Base-by-base conservation (phyloP, 2,888 invertebrate species). In the Flexamia atlantica region DNA sequence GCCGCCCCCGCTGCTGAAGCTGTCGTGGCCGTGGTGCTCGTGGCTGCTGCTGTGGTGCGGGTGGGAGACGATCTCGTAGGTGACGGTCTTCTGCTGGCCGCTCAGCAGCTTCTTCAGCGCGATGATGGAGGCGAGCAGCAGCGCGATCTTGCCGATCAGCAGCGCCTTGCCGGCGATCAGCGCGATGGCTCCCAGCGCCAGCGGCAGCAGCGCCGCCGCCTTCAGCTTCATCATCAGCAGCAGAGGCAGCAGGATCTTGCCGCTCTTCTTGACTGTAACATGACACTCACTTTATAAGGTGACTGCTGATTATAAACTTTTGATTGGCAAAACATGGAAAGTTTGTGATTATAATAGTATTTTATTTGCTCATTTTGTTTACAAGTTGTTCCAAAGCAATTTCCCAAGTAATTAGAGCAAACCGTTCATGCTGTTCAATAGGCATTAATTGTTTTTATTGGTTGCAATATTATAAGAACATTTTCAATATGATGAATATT, bases 31-130 rank as follows among this genome's bases (percentile, higher is more conserved):
- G 83, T 93, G 93, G 85, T 94, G 93, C 85, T 94, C 93, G 89
- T 94, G 94, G 88, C 93, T 93, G 86, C 93, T 92, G 85, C 94
- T 92, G 90, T 96, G 96, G 88, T 96, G 96, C 82, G 96, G 96
- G 90, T 97, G 97, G 0, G 96, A 94, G 0, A 97, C 96, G 46
- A 97, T 96, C 89, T 97, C 97, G 89, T 97, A 97, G 4, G 97
- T 97, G 86, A 97, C 97, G 89, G 96, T 96, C 89, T 96, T 97
- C 90, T 95, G 95, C 89, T 95, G 94, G 0, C 90, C 90, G 81
- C 95, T 94, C 87, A 97, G 90, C 80, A 97, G 91, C 90, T 97
- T 97, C 92, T 96, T 96, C 90, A 97, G 90, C 2, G 96, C 96
- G 88, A 97, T 96, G 84, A 97, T 95, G 81, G 95, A 95, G 0